These are phyloP conservation scores for Ephialtes manifestator DNA, from an alignment of 2,888 invertebrate genomes.

Conservation along the genomic window DNA sequence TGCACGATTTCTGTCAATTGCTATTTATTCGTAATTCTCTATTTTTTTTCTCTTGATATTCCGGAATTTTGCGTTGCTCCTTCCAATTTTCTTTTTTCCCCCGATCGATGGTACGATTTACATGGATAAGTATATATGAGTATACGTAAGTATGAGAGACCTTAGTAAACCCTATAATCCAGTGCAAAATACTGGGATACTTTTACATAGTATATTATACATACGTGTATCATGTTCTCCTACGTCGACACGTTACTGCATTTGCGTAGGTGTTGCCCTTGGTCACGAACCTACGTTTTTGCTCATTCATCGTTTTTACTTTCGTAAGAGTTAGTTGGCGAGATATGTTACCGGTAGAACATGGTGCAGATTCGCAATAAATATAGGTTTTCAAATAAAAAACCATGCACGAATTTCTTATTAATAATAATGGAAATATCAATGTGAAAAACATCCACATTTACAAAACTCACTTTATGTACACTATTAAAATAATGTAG, in stretches of 20 bases:
- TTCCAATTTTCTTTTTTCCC: neutral
- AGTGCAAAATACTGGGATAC: neutral
- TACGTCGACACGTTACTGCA: neutral
- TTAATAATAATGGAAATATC: too few species aligned
- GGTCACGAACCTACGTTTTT: slow-evolving; percentile 13
- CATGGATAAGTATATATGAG: neutral
- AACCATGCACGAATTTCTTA: too few species aligned
- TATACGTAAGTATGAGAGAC: neutral
- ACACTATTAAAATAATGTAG: too few species aligned
- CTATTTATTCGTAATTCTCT: neutral
- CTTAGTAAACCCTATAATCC: neutral
- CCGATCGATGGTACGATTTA: slow-evolving; percentile 16
- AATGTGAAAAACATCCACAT: too few species aligned
- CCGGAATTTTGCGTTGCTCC: neutral
- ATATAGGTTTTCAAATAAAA: too few species aligned
- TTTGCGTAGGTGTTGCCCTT: slow-evolving; percentile 3
- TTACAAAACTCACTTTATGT: too few species aligned
- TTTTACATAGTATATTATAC: neutral
- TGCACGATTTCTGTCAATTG: neutral
- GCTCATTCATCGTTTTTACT: slow-evolving; percentile 6
- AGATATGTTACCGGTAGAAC: neutral
- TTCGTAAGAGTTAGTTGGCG: neutral
- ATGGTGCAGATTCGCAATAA: neutral
- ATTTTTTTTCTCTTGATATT: neutral
- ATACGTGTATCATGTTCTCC: slow-evolving; percentile 12